Evolutionary conservation across 1,140 invertebrate genomes (phyloP), one percentile per base, ranked within the genome.

Genomic region (Nebria ingens): DNA sequence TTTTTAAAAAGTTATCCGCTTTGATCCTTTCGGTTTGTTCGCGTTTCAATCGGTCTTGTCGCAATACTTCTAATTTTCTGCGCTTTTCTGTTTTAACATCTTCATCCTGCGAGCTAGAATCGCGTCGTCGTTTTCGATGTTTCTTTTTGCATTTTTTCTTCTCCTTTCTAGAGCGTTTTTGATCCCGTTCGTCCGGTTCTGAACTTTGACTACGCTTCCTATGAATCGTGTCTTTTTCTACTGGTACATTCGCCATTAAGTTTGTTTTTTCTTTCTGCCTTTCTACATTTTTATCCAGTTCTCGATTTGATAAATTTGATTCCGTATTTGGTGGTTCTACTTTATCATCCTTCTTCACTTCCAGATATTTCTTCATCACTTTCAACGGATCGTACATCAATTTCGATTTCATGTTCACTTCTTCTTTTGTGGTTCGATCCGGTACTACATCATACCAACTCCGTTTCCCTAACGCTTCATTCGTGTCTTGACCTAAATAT

Each of bases 401-500:
- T 72, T 89, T 89, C 25, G 72, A 75, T 64, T 81, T 81, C 53
- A 76, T 70, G 57, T 76, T 71, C 21, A 78, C 62, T 76, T 88
- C 85, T 67, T 77, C 60, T 61, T 75, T 68, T 20, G 60, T 59
- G 55, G 71, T 29, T 58, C 76, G 69, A 20, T 75, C 72, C 52
- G 86, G 86, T 17, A 80, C 61, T 59, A 84, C 75, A 66, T 89
- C 81, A 72, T 91, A 93, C 89, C 90, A 93, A 61, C 84, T 88
- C 57, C 79, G 80, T 62, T 85, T 84, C 15, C 85, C 86, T 1
- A 85, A 79, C 9, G 84, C 79, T 74, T 97, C 93, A 69, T 90
- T 84, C 49, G 91, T 87, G 68, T 93, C 89, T 74, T 98, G 94
- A 0, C 93, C 95, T 51, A 99, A 76, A 76, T 97, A 98, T 40